Evolutionary conservation across 2,888 invertebrate genomes (phyloP).

Genomic region (Cremastobaeus sp.): DNA sequence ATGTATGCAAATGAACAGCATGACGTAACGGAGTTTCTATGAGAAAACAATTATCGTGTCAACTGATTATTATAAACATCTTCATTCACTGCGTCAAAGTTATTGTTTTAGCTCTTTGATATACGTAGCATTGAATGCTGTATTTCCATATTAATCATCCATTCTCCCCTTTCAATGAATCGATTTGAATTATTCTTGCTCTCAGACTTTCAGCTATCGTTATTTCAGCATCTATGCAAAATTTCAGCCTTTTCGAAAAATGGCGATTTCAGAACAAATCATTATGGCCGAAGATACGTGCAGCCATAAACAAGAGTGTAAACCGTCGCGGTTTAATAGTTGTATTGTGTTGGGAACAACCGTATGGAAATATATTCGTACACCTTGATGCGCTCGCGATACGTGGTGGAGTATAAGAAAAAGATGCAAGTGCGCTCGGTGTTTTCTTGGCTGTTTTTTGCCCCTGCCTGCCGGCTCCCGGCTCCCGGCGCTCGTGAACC

Average conservation of each 20-base stretch:
- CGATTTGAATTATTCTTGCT: not conserved
- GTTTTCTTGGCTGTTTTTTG: constrained; percentile 36
- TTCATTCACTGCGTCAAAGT: constrained; percentile 11
- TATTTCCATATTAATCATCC: not conserved
- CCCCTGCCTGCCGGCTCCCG: not conserved
- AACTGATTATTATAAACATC: constrained; percentile 21
- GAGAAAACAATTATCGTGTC: constrained; percentile 27
- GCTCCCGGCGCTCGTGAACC: constrained; percentile 48
- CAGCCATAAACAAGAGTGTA: constrained; percentile 30
- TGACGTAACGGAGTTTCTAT: constrained; percentile 15
- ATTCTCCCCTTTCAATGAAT: not conserved
- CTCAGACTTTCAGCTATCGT: not conserved
- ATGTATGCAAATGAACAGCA: constrained; percentile 27
- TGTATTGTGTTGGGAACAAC: constrained; percentile 69
- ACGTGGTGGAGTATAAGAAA: constrained; percentile 63
- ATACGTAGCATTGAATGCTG: constrained; percentile 5
- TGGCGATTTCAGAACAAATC: not conserved
- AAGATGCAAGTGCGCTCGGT: constrained; percentile 61
- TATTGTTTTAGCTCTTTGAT: constrained; percentile 7
- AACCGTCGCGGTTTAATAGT: constrained; percentile 65
- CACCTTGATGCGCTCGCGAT: constrained; percentile 68
- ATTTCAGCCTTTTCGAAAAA: not conserved
- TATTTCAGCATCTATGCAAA: not conserved
- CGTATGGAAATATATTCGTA: constrained; percentile 75
- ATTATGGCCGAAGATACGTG: constrained; percentile 9